Conservation (phyloP, 1,140 invertebrate species). For the Drosophila orosa region DNA sequence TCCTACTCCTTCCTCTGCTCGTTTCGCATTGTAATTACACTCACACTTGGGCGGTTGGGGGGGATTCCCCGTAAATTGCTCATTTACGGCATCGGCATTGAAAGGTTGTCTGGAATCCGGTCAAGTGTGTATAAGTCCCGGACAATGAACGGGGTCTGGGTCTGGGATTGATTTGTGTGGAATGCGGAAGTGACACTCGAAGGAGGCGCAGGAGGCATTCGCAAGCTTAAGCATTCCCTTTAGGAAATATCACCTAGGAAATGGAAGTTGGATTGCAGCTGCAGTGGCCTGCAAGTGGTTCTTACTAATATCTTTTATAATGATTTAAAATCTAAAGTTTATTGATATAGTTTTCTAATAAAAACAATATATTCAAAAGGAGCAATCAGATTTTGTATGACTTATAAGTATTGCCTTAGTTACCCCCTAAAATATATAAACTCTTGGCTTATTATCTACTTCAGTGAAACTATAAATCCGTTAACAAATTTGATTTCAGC, state of each 20-base stretch:
- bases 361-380: no score
- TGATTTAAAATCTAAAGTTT: no score
- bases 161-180: constrained; percentile 24
- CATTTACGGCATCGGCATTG: constrained; percentile 20
- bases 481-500: constrained; percentile 39
- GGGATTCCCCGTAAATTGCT: constrained; percentile 19
- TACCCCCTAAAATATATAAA: no score
- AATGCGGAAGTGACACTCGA: constrained; percentile 20
- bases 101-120: constrained; percentile 13
- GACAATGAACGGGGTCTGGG: constrained; percentile 12
- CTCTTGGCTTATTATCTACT: not conserved
- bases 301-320: no score
- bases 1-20: not conserved
- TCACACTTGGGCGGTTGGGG: not conserved
- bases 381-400: no score
- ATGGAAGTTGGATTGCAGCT: no score
- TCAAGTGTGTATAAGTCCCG: constrained; percentile 36
- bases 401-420: no score
- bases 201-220: not conserved
- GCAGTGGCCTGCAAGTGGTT: not conserved
- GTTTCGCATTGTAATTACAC: constrained; percentile 26
- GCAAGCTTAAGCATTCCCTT: constrained; percentile 13
- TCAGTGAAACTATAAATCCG: constrained; percentile 16
- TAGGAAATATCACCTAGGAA: not conserved
- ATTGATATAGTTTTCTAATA: no score